These are phyloP conservation scores for Hyles euphorbiae DNA, from an alignment of 1,140 invertebrate genomes.

Conservation along the genomic window DNA sequence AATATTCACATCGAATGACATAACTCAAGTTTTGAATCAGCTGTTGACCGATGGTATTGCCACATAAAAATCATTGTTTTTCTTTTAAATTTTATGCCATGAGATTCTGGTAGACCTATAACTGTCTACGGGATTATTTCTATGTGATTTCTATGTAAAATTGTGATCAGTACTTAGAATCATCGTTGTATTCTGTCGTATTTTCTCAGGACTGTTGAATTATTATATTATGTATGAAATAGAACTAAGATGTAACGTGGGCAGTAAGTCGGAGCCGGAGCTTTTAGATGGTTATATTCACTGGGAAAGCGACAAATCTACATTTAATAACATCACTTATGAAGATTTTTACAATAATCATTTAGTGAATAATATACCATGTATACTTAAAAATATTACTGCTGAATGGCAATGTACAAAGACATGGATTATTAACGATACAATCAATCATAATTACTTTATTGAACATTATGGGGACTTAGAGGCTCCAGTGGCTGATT, in stretches of 20 bases:
- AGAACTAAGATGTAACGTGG: background rate
- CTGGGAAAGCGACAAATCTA: constrained; percentile 1
- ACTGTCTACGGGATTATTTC: too few relatives aligned
- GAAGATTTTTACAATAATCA: constrained; percentile 77
- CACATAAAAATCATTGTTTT: too few relatives aligned
- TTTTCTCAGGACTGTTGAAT: background rate
- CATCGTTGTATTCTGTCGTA: too few relatives aligned
- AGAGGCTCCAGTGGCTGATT: constrained; percentile 86
- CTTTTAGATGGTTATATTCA: background rate
- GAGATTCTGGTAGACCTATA: too few relatives aligned
- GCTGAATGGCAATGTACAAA: constrained; percentile 77
- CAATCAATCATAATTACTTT: constrained; percentile 81
- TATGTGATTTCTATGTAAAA: too few relatives aligned
- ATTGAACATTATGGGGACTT: constrained; percentile 75
- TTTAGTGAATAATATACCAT: constrained; percentile 80
- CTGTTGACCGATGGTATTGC: too few relatives aligned
- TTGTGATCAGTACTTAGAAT: too few relatives aligned
- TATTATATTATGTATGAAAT: constrained; percentile 1
- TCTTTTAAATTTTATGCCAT: too few relatives aligned
- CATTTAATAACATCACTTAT: constrained; percentile 31
- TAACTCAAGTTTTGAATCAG: too few relatives aligned
- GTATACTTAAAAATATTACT: constrained; percentile 79
- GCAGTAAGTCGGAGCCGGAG: background rate
- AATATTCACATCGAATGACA: too few relatives aligned
- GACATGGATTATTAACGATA: constrained; percentile 76